Evolutionary conservation across 2,113 vertebrate genomes (phyloP), one percentile per base, ranked within the genome.

Genomic region (Gulo gulo): DNA sequence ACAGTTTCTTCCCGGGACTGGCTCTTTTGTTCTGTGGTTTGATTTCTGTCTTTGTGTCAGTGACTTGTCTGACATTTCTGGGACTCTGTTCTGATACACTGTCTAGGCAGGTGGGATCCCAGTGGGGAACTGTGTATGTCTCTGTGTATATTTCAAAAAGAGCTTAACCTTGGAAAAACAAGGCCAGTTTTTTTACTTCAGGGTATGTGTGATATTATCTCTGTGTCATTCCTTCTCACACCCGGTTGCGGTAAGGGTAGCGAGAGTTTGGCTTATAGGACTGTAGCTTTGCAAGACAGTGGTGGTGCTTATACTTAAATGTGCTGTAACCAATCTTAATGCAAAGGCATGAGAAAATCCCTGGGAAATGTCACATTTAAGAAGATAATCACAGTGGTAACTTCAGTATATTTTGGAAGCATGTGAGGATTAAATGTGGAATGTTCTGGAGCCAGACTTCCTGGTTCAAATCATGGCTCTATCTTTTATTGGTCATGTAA

Each of bases 61-160:
- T 92, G 83, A 78, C 79, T 97, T 88, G 80, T 94, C 74, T 94
- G 91, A 87, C 95, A 6, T 93, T 98, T 98, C 96, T 97, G 97
- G 87, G 95, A 84, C 97, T 96, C 83, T 96, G 86, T 65, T 73
- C 82, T 96, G 91, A 95, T 97, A 57, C 85, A 86, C 36, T 94
- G 97, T 36, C 57, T 34, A 97, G 97, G 88, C 98, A 98, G 98
- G 98, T 98, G 98, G 98, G 74, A 98, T 97, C 95, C 97, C 98
- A 98, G 97, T 97, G 97, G 98, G 97, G 71, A 98, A 74, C 83
- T 94, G 69, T 95, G 57, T 96, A 85, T 97, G n/a, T 93, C 16
- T 92, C 78, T 95, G 91, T 79, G 67, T 95, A 47, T 52, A 31
- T 96, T 96, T 95, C 61, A 82, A 94, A 80, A 92, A 98, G 81